A percentile compares a stretch with the other conserved stretches of the same genome.
phyloP scores from a whole-genome alignment of 2,797 vertebrate species.

The Lerista edwardsae region DNA sequence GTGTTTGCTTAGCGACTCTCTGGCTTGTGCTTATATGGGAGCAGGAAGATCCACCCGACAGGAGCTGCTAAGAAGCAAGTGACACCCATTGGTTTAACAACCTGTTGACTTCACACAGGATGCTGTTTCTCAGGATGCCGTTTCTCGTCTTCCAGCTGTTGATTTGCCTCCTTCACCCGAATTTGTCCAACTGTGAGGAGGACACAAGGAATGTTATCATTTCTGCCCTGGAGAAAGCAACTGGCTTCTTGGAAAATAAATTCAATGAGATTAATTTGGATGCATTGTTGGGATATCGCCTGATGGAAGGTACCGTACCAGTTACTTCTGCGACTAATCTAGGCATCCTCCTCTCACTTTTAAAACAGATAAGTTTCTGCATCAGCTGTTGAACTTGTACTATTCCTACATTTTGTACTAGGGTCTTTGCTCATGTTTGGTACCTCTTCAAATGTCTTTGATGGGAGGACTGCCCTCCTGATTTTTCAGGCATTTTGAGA shows the following conservation, averaged over 20 bases:
- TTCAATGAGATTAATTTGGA: slow-evolving; percentile 85
- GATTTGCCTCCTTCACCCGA: neutral
- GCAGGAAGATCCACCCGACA: neutral
- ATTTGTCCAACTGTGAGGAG: slow-evolving; percentile 16
- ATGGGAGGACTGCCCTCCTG: neutral
- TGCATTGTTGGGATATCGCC: slow-evolving; percentile 80
- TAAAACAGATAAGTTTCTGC: too few relatives aligned
- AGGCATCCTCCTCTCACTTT: neutral
- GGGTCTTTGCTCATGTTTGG: too few relatives aligned
- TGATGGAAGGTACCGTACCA: slow-evolving; percentile 81
- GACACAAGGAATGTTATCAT: slow-evolving; percentile 65
- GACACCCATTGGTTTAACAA: too few relatives aligned
- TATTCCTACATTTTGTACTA: neutral
- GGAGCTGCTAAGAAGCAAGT: too few relatives aligned
- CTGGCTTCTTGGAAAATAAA: slow-evolving; percentile 79
- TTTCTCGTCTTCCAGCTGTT: neutral
- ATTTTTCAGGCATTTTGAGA: neutral
- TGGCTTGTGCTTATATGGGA: neutral
- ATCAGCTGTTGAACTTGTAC: neutral
- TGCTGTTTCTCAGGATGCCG: slow-evolving; percentile 36
- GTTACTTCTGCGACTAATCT: neutral
- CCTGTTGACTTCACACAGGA: neutral
- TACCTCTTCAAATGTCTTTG: neutral
- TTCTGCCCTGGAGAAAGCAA: slow-evolving; percentile 75
- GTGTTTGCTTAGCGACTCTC: neutral